These are phyloP conservation scores for Hyperoplus immaculatus DNA, from an alignment of 2,797 vertebrate species.

Conservation along the genomic window DNA sequence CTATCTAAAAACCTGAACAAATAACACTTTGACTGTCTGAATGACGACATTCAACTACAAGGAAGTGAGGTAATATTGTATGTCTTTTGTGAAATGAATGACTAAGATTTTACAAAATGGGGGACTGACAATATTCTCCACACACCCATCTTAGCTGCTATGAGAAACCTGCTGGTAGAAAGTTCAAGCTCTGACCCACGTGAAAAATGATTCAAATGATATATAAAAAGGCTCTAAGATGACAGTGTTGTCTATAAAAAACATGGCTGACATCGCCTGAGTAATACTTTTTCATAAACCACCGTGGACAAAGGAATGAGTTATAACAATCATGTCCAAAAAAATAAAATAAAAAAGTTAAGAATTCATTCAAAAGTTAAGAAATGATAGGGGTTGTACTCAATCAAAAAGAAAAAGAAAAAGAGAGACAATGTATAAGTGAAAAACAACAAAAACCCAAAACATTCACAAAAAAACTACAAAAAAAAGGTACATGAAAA, in stretches of 20 bases:
- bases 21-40: not conserved
- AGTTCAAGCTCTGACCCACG: conserved; percentile 16
- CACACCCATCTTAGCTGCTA: conserved; percentile 22
- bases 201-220: conserved; percentile 50
- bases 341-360: conserved; percentile 45
- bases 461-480: conserved; percentile 83
- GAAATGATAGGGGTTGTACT: conserved; percentile 58
- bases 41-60: not conserved
- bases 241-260: conserved; percentile 38
- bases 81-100: not conserved
- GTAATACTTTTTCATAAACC: conserved; percentile 42
- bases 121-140: not conserved
- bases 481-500: conserved; percentile 78
- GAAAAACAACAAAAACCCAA: conserved; percentile 67
- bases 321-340: conserved; percentile 44
- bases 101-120: too few species aligned
- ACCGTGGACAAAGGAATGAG: conserved; percentile 54
- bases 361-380: conserved; percentile 55
- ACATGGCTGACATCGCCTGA: conserved; percentile 33
- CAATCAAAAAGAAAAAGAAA: conserved; percentile 44
- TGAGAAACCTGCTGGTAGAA: conserved; percentile 14
- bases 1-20: not conserved
- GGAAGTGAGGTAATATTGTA: not conserved
- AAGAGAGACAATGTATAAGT: conserved; percentile 51
- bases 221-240: conserved; percentile 29